Base-by-base conservation (phyloP, 2,888 invertebrate genomes). In the Orgyia antiqua region DNA sequence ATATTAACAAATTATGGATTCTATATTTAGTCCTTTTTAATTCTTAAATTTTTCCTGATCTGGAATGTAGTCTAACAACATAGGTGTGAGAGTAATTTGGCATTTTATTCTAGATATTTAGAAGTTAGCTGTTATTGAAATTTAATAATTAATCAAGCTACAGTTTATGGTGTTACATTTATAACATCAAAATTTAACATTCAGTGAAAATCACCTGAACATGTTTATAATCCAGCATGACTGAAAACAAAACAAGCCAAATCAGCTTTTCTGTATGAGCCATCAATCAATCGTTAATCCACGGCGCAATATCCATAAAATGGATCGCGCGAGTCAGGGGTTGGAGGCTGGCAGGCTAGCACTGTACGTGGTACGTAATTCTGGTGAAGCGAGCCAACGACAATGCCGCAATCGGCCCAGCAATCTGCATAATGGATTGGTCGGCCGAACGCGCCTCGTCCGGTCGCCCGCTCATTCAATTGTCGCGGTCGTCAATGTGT, bases 381-480 rank as follows among this genome's bases (percentile, higher is more conserved):
- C 70, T 60, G 67, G 63, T 65, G 60, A 61, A 62, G 60, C 69
- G 68, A 68, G 68, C 65, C 61, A 59, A 62, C 79, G 79, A 83
- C 83, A 83, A 83, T 83, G 80, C 82, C 75, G 79, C 84, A 83
- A 83, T 83, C 83, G 80, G 76, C 58, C 67, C 66, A 67, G 65
- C 82, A 82, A 84, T 84, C 84, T 84, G 76, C 84, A 84, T 84
- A 84, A 83, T 83, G 79, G 84, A 84, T 84, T 82, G 84, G 75
- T 79, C 79, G 75, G 68, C 62, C 75, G 78, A 74, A 72, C 78
- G 77, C 72, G 63, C 37, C 39, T 41, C 57, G 57, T 73, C 78
- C 79, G 75, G 75, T 71, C 74, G 69, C 48, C 27, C 62, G 74
- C 69, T 83, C 83, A 83, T 83, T 82, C 82, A 83, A 84, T 84